Evolutionary conservation across 2,113 vertebrate genomes (phyloP).

Genomic region (Callospermophilus lateralis): DNA sequence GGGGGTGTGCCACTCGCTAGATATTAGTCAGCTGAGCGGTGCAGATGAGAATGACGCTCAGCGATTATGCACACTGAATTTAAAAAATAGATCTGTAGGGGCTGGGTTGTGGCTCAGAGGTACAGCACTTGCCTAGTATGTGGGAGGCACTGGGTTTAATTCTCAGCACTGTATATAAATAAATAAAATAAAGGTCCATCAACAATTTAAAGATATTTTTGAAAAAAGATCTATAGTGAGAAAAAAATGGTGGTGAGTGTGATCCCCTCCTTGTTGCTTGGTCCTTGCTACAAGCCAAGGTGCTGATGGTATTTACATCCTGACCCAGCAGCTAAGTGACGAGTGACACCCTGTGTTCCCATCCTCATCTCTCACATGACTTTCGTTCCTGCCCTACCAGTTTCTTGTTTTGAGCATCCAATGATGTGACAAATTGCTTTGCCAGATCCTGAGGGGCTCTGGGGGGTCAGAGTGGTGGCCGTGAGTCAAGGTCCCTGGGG

Average conservation of each 20-base stretch:
- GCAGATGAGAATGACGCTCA: neutral
- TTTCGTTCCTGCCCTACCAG: neutral
- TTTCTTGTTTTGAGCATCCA: neutral
- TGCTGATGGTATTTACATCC: fast-evolving
- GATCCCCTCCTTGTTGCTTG: neutral
- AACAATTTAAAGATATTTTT: too few relatives aligned
- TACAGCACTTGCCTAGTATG: too few relatives aligned
- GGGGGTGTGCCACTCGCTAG: too few relatives aligned
- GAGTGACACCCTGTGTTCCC: neutral
- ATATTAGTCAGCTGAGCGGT: neutral
- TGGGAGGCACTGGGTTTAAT: too few relatives aligned
- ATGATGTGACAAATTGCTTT: neutral
- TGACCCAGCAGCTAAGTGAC: neutral
- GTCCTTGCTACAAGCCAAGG: neutral
- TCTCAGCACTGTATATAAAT: too few relatives aligned
- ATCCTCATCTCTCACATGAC: neutral
- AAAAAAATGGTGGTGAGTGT: neutral
- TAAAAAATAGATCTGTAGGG: neutral
- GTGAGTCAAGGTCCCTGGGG: neutral
- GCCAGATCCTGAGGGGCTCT: neutral
- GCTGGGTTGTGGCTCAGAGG: too few relatives aligned
- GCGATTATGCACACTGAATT: neutral
- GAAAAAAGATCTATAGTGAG: too few relatives aligned
- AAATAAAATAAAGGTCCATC: too few relatives aligned
- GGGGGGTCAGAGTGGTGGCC: neutral